phyloP scores from a whole-genome alignment of 2,113 vertebrate species.

The Pterocles gutturalis region DNA sequence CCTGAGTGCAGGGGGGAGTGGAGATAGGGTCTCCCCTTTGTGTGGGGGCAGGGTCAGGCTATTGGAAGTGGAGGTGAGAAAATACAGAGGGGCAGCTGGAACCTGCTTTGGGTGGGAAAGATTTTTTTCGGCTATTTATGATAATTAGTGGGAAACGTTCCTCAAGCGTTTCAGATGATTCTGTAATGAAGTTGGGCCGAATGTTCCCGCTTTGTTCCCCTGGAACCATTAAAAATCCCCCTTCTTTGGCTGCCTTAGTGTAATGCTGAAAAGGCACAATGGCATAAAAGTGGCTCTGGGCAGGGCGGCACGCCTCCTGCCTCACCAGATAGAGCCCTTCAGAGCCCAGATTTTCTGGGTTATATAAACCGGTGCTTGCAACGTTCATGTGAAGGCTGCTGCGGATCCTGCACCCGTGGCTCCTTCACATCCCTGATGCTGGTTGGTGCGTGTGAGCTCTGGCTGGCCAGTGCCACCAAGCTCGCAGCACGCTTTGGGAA shows the following conservation, averaged over 20 bases:
- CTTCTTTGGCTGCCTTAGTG: constrained; percentile 37
- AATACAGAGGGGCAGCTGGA: constrained; percentile 60
- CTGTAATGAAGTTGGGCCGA: constrained; percentile 62
- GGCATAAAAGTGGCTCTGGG: constrained; percentile 45
- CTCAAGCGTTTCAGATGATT: constrained; percentile 63
- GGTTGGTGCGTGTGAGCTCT: rapidly evolving
- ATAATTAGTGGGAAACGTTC: constrained; percentile 75
- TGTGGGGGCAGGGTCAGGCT: constrained; percentile 12
- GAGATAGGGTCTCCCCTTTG: constrained; percentile 56
- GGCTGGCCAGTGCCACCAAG: background rate
- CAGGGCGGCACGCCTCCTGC: constrained; percentile 57
- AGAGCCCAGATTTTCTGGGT: constrained; percentile 21
- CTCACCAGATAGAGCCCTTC: constrained; percentile 31
- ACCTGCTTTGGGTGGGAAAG: constrained; percentile 67
- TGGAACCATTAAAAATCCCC: constrained; percentile 56
- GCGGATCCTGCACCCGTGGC: rapidly evolving
- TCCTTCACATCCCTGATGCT: rapidly evolving
- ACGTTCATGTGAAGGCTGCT: background rate
- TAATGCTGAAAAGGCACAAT: constrained; percentile 66
- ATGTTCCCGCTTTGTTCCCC: constrained; percentile 64
- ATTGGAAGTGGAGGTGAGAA: background rate
- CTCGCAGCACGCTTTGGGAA: rapidly evolving
- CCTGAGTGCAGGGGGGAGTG: background rate
- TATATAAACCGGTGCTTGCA: background rate
- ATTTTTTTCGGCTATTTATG: constrained; percentile 78